Percentiles rank a stretch among this genome's conserved stretches.
These are phyloP conservation scores for Megalops cyprinoides DNA, from an alignment of 2,797 vertebrate species.

Conservation along the genomic window DNA sequence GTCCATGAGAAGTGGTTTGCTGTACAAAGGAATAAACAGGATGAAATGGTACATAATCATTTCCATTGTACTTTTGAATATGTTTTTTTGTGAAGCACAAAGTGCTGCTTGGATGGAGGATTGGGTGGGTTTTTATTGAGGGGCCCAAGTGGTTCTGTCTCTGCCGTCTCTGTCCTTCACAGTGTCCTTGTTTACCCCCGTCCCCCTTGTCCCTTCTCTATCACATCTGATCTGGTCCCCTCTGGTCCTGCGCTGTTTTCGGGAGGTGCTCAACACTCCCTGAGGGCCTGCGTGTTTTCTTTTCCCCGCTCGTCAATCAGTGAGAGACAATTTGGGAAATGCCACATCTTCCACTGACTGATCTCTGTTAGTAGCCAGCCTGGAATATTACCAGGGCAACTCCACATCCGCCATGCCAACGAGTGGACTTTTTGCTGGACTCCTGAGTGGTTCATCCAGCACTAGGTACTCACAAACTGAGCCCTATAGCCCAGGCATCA, in stretches of 20 bases:
- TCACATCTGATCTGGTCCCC: background rate
- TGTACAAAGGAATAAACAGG: no score
- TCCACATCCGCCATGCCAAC: background rate
- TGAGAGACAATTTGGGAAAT: background rate
- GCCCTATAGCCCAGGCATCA: no score
- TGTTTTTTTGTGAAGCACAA: background rate
- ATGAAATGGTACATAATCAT: background rate
- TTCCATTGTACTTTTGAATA: background rate
- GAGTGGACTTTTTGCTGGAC: no score
- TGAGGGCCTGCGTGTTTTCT: background rate
- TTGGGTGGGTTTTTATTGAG: no score
- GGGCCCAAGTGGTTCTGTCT: no score
- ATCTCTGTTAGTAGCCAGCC: constrained; percentile 11
- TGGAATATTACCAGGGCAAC: background rate
- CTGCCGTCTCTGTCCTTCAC: no score
- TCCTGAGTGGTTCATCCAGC: no score
- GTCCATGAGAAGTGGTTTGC: no score
- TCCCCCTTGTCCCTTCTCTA: no score
- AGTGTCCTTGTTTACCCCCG: no score
- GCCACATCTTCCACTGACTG: background rate
- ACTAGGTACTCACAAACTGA: no score
- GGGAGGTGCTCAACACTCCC: background rate
- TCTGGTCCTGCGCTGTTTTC: background rate
- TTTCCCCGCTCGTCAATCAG: background rate
- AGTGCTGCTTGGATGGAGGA: background rate